Percentiles rank a stretch among this genome's conserved stretches.
Evolutionary conservation across 2,113 vertebrate species (phyloP).

Genomic region (Bufo bufo): DNA sequence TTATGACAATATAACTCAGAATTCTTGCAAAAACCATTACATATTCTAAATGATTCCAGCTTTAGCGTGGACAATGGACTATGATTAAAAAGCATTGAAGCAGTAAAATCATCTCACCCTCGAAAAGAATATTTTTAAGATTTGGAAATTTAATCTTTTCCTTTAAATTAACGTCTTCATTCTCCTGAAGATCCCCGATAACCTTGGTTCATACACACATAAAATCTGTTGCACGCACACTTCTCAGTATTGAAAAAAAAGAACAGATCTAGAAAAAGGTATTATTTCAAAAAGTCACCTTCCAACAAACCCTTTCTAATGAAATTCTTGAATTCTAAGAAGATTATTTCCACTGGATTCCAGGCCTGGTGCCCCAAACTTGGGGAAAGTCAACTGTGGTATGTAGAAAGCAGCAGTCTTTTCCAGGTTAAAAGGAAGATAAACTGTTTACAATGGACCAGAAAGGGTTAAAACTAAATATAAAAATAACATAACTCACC

Average conservation of each 20-base stretch:
- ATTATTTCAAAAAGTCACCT: conserved; percentile 3
- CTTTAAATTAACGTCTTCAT: conserved; percentile 21
- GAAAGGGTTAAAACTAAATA: no score
- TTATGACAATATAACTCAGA: conserved; percentile 44
- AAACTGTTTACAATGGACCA: no score
- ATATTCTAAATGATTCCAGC: conserved; percentile 1
- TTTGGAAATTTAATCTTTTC: conserved; percentile 15
- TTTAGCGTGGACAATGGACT: conserved; percentile 48
- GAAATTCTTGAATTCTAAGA: not conserved
- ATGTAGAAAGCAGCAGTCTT: not conserved
- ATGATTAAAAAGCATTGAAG: conserved; percentile 56
- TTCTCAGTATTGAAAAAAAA: not conserved
- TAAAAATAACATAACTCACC: no score
- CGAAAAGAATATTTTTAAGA: conserved; percentile 9
- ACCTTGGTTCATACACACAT: not conserved
- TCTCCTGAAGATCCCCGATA: conserved; percentile 22
- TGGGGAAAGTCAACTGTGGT: not conserved
- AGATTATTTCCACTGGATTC: not conserved
- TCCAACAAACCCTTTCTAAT: not conserved
- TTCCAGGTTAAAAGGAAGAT: no score
- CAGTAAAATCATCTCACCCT: conserved; percentile 43
- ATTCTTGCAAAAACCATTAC: conserved; percentile 35
- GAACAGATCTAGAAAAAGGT: not conserved
- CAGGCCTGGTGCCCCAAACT: not conserved
- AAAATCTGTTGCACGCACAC: not conserved